These are phyloP conservation scores for Elgaria multicarinata DNA, from an alignment of 2,113 vertebrate genomes.

Conservation along the genomic window DNA sequence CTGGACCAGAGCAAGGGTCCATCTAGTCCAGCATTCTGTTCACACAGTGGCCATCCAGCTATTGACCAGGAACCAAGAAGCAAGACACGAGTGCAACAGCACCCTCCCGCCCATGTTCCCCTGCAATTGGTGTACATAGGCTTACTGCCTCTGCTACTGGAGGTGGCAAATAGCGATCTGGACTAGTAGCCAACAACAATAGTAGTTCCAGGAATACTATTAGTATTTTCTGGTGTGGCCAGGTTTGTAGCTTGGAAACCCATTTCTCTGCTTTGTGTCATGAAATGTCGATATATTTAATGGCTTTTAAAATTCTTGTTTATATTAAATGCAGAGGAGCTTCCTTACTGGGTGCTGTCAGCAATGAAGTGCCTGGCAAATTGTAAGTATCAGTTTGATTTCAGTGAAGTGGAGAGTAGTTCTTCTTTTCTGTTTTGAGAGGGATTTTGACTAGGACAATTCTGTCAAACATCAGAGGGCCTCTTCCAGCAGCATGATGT, in stretches of 20 bases:
- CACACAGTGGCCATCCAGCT: too few relatives aligned
- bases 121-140: too few relatives aligned
- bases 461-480: not conserved
- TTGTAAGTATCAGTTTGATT: conserved; percentile 80
- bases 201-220: too few relatives aligned
- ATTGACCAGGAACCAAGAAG: too few relatives aligned
- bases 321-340: conserved; percentile 76
- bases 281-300: not conserved
- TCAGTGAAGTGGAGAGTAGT: not conserved
- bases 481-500: not conserved
- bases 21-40: too few relatives aligned
- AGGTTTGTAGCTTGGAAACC: not conserved
- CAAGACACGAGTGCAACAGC: too few relatives aligned
- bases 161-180: too few relatives aligned
- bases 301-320: conserved; percentile 7
- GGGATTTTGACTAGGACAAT: not conserved
- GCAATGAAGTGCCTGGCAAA: conserved; percentile 90
- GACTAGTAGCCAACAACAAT: too few relatives aligned
- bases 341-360: conserved; percentile 90
- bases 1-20: too few relatives aligned
- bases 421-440: not conserved
- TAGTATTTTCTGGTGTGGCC: not conserved
- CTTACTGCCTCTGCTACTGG: too few relatives aligned
- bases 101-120: too few relatives aligned
- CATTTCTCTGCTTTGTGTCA: not conserved